Conservation (phyloP, 2,113 vertebrate genomes). For the Anguilla rostrata region DNA sequence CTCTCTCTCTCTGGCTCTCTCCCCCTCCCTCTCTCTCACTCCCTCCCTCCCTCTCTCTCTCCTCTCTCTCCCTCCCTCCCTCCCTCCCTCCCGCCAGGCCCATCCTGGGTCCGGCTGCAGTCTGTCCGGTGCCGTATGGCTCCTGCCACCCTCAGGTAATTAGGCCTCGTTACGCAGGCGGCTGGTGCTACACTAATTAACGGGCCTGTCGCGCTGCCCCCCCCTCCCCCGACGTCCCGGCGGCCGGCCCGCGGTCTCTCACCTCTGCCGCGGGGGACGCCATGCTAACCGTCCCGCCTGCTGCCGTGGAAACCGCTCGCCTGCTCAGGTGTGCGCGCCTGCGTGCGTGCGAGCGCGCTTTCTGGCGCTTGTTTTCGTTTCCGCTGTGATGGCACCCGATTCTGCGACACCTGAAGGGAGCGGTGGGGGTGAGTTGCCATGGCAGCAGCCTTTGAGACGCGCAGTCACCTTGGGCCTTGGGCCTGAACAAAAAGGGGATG, state of each 20-base stretch:
- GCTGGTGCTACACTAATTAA: slow-evolving; percentile 85
- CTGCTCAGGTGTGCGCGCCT: background rate
- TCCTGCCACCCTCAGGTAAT: slow-evolving; percentile 74
- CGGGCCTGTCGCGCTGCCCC: slow-evolving; percentile 66
- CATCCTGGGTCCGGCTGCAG: slow-evolving; percentile 41
- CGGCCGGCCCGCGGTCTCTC: slow-evolving; percentile 64
- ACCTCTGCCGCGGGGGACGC: slow-evolving; percentile 36
- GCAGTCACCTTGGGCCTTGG: background rate
- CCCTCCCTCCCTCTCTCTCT: background rate
- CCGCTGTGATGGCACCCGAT: slow-evolving; percentile 8
- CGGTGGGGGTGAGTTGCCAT: slow-evolving; percentile 36
- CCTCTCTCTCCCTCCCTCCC: slow-evolving; percentile 1
- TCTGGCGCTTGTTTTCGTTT: background rate
- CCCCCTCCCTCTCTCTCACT: background rate
- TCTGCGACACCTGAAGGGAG: slow-evolving; percentile 34
- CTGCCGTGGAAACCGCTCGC: slow-evolving; percentile 16
- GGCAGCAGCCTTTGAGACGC: background rate
- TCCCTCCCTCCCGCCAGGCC: slow-evolving; percentile 20
- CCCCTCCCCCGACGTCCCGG: slow-evolving; percentile 45
- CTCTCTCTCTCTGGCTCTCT: slow-evolving; percentile 4
- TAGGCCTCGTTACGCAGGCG: slow-evolving; percentile 80
- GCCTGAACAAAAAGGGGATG: background rate
- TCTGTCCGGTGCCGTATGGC: slow-evolving; percentile 61
- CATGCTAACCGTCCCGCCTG: slow-evolving; percentile 17
- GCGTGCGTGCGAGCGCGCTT: background rate